Conservation (phyloP, 2,113 vertebrate genomes). For the Fulmarus glacialis region DNA sequence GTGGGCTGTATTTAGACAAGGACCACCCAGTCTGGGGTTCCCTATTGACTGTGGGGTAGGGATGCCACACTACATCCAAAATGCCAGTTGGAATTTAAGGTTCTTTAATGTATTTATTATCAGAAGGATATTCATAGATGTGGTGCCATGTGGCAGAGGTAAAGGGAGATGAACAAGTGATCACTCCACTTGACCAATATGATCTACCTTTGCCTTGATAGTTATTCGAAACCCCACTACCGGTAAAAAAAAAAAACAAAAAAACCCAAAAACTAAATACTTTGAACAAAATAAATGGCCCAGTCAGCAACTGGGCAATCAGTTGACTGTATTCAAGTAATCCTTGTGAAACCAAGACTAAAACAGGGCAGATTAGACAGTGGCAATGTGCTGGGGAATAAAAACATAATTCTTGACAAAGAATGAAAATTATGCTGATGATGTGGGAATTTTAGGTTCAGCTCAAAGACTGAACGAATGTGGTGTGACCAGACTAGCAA, state of each 20-base stretch:
- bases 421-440: neutral
- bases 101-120: neutral
- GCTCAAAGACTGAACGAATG: neutral
- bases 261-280: neutral
- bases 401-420: neutral
- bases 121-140: neutral
- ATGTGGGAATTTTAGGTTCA: neutral
- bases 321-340: neutral
- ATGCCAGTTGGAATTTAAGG: neutral
- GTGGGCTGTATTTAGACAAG: neutral
- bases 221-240: neutral
- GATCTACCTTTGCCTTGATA: neutral
- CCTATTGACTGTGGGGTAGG: neutral
- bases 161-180: neutral
- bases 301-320: neutral
- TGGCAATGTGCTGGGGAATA: neutral
- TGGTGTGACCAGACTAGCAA: neutral
- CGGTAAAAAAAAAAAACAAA: neutral
- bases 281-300: neutral
- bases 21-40: neutral
- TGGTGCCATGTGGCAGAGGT: neutral
- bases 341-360: neutral
- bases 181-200: neutral
- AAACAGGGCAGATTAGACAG: neutral
- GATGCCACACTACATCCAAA: neutral